These are phyloP conservation scores for Isaurus tuberculatus DNA, from an alignment of 92 coral and sea anemone species.

Conservation along the genomic window DNA sequence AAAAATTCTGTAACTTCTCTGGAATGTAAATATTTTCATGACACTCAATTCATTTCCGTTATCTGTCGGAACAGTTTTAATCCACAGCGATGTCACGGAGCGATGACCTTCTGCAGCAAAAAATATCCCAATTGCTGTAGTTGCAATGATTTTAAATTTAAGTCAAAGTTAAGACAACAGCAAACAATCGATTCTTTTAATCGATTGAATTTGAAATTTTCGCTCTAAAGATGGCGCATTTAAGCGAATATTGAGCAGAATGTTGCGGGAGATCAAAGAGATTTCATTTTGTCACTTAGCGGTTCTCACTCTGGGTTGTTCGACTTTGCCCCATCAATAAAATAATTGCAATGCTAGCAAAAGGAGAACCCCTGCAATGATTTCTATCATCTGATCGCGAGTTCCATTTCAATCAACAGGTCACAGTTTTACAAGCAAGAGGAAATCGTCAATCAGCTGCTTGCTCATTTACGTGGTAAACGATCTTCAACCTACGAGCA, in stretches of 20 bases:
- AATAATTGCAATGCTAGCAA: constrained; percentile 18
- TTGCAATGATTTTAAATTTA: background rate
- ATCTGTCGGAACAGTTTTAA: background rate
- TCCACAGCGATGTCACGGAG: constrained; percentile 17
- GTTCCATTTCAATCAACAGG: constrained; percentile 50
- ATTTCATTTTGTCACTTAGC: constrained; percentile 13
- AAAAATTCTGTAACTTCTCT: background rate
- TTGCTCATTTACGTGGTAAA: background rate
- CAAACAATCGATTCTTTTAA: too few relatives aligned
- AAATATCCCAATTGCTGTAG: background rate
- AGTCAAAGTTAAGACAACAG: background rate
- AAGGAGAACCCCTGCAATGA: constrained; percentile 32
- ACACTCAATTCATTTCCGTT: constrained; percentile 30
- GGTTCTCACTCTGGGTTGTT: constrained; percentile 25
- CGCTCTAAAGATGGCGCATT: background rate
- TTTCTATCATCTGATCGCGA: constrained; percentile 33
- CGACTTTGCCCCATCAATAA: constrained; percentile 32
- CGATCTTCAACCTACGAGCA: background rate
- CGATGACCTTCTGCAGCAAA: background rate
- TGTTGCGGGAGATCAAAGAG: constrained; percentile 29
- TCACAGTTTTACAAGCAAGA: constrained; percentile 23
- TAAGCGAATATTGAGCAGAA: background rate
- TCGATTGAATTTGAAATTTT: background rate
- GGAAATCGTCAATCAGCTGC: constrained; percentile 10
- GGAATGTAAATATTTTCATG: constrained; percentile 20